Conservation (phyloP, 2,113 vertebrate genomes). For the Lutjanus erythropterus region DNA sequence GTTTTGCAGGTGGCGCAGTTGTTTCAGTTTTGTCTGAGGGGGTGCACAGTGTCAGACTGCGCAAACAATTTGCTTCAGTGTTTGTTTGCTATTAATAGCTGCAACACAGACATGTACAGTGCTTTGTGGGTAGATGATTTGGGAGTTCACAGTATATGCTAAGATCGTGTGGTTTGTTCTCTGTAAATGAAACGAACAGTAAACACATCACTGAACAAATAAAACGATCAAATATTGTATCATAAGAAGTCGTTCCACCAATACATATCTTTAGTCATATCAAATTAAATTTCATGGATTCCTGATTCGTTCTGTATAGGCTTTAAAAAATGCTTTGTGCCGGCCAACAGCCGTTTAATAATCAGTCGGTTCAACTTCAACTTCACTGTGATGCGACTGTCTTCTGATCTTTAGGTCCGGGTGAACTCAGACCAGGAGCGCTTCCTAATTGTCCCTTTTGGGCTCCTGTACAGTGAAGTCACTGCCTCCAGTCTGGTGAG, state of each 20-base stretch:
- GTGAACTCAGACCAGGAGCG: conserved; percentile 94
- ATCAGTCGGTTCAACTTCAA: not conserved
- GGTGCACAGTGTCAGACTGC: no score
- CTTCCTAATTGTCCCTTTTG: conserved; percentile 96
- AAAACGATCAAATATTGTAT: not conserved
- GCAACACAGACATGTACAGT: no score
- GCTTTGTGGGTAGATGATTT: no score
- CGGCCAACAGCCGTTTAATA: not conserved
- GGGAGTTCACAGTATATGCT: no score
- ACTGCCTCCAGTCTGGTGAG: conserved; percentile 97
- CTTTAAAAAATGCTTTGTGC: not conserved
- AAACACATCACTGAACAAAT: not conserved
- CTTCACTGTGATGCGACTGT: not conserved
- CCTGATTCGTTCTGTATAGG: not conserved
- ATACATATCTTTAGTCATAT: not conserved
- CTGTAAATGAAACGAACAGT: not conserved
- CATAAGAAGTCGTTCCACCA: not conserved
- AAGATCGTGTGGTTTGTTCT: not conserved
- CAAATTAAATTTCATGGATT: not conserved
- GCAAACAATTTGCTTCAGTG: no score
- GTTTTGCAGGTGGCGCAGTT: no score
- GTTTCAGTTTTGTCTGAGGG: no score
- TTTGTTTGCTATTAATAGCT: no score
- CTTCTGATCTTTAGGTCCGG: conserved; percentile 85
- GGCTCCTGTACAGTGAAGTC: conserved; percentile 97